Conservation (phyloP, 2,113 vertebrate genomes). For the Oryzias melastigma region DNA sequence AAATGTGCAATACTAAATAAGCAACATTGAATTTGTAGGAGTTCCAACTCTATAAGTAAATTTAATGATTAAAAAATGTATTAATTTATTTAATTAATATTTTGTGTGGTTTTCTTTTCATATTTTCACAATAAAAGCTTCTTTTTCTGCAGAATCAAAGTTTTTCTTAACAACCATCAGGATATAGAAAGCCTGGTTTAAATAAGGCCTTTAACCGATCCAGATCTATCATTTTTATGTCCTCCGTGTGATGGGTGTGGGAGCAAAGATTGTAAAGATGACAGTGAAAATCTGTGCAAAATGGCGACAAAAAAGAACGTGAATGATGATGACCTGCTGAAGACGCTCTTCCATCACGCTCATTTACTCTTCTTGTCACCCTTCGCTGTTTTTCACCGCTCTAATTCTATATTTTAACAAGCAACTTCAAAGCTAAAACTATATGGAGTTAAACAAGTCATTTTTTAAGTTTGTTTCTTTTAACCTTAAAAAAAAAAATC, state of each 20-base stretch:
- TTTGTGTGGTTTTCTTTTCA: neutral
- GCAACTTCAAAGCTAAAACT: neutral
- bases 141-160: too few species aligned
- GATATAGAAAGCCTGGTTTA: too few species aligned
- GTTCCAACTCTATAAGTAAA: too few species aligned
- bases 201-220: too few species aligned
- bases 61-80: too few species aligned
- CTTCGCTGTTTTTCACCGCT: slow-evolving; percentile 3
- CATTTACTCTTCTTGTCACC: slow-evolving; percentile 2
- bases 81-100: neutral
- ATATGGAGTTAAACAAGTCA: neutral
- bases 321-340: slow-evolving; percentile 26
- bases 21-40: too few species aligned
- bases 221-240: neutral
- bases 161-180: too few species aligned
- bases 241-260: neutral
- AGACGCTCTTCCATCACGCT: slow-evolving; percentile 9
- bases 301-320: slow-evolving; percentile 49
- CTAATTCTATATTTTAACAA: neutral
- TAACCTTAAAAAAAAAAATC: too few species aligned
- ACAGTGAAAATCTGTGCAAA: slow-evolving; percentile 38
- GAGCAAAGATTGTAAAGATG: neutral
- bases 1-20: too few species aligned
- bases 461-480: neutral
- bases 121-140: neutral